Evolutionary conservation across 2,797 vertebrate species (phyloP).

Genomic region (Pantherophis alleghaniensis): DNA sequence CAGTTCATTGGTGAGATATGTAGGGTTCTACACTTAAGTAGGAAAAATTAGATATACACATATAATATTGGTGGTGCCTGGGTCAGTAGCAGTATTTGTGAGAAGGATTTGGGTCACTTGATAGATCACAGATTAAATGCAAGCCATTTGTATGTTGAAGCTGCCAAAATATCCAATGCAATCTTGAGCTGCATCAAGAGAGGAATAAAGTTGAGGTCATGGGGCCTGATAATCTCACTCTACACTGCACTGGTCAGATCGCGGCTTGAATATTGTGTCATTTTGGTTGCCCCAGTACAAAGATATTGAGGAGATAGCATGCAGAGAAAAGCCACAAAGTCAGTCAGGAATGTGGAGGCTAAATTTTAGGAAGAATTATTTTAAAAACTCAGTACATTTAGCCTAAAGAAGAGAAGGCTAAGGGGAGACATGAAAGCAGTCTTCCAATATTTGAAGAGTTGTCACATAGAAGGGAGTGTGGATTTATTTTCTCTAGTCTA

Average conservation of each 20-base stretch:
- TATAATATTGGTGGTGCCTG: background rate
- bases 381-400: background rate
- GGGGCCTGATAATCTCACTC: background rate
- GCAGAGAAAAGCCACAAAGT: background rate
- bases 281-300: background rate
- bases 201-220: background rate
- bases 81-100: background rate
- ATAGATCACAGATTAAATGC: background rate
- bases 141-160: background rate
- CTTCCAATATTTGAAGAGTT: background rate
- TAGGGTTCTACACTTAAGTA: background rate
- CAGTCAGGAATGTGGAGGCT: background rate
- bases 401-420: background rate
- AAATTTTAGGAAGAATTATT: background rate
- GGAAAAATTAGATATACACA: background rate
- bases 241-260: background rate
- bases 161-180: background rate
- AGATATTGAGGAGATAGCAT: background rate
- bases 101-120: background rate
- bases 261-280: background rate
- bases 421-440: background rate
- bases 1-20: background rate
- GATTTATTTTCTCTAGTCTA: background rate
- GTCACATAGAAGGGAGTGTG: background rate
- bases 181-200: background rate